Conservation (phyloP, 1,140 invertebrate species). For the Oedothorax gibbosus region DNA sequence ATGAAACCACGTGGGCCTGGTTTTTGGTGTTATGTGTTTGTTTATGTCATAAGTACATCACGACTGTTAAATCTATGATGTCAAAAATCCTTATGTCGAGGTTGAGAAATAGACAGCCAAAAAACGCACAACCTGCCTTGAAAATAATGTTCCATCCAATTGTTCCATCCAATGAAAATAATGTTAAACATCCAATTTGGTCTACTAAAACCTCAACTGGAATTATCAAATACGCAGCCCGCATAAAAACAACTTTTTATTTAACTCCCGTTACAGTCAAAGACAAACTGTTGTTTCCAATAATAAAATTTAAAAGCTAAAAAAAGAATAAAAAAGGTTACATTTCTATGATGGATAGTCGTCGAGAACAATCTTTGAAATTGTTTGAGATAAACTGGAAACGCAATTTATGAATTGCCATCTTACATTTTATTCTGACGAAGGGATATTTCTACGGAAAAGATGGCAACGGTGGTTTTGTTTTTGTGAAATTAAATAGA, state of each 20-base stretch:
- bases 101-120: no score
- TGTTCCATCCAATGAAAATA: no score
- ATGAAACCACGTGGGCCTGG: no score
- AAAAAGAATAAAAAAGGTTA: neutral
- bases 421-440: constrained; percentile 35
- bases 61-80: no score
- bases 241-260: constrained; percentile 23
- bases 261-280: constrained; percentile 26
- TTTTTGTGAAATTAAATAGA: constrained; percentile 53
- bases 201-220: no score
- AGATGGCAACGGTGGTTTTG: neutral
- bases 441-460: neutral
- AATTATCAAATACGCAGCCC: neutral
- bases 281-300: constrained; percentile 57
- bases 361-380: constrained; percentile 55
- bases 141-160: no score
- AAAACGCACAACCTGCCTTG: no score
- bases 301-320: constrained; percentile 56
- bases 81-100: no score
- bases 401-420: constrained; percentile 57
- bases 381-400: constrained; percentile 59
- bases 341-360: constrained; percentile 55
- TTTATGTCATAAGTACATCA: no score
- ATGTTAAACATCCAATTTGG: no score
- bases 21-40: no score